Evolutionary conservation across 2,888 invertebrate genomes (phyloP).

Genomic region (Beris chalybata): DNA sequence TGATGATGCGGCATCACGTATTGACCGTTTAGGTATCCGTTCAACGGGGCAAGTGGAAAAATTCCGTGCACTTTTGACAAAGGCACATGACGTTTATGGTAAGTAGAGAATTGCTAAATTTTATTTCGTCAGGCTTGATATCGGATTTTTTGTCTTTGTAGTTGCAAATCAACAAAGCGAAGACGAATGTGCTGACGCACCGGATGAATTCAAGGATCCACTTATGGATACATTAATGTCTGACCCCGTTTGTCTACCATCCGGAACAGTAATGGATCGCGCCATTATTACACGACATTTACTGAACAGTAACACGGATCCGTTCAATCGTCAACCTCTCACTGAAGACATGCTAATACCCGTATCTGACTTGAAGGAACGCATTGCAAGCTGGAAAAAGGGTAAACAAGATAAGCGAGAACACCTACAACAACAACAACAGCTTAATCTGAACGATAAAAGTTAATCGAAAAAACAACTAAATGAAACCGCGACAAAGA

Average conservation of each 20-base stretch:
- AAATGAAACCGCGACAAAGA: no score
- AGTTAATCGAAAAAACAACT: slow-evolving; percentile 40
- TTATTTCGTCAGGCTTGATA: neutral
- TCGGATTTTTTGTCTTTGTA: slow-evolving; percentile 38
- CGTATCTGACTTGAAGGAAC: slow-evolving; percentile 83
- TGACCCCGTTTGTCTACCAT: slow-evolving; percentile 90
- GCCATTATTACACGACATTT: slow-evolving; percentile 91
- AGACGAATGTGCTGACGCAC: slow-evolving; percentile 92
- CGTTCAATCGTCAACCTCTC: slow-evolving; percentile 94
- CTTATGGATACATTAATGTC: slow-evolving; percentile 97
- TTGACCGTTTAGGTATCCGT: slow-evolving; percentile 83
- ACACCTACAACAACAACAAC: slow-evolving; percentile 42
- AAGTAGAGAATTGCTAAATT: slow-evolving; percentile 32
- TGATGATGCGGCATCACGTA: slow-evolving; percentile 81
- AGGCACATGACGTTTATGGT: slow-evolving; percentile 76
- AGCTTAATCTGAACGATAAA: slow-evolving; percentile 48
- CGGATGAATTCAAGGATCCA: slow-evolving; percentile 95
- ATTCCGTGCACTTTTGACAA: slow-evolving; percentile 75
- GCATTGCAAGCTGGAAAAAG: slow-evolving; percentile 84
- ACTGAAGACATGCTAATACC: slow-evolving; percentile 91
- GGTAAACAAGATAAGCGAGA: slow-evolving; percentile 62
- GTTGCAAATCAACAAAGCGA: slow-evolving; percentile 83
- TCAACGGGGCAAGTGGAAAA: slow-evolving; percentile 81
- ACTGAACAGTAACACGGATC: slow-evolving; percentile 95
- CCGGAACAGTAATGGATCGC: slow-evolving; percentile 91